A percentile compares a stretch with the other conserved stretches of the same genome.
Conservation (phyloP, 2,113 vertebrate genomes). For the Hepsetus odoe region DNA sequence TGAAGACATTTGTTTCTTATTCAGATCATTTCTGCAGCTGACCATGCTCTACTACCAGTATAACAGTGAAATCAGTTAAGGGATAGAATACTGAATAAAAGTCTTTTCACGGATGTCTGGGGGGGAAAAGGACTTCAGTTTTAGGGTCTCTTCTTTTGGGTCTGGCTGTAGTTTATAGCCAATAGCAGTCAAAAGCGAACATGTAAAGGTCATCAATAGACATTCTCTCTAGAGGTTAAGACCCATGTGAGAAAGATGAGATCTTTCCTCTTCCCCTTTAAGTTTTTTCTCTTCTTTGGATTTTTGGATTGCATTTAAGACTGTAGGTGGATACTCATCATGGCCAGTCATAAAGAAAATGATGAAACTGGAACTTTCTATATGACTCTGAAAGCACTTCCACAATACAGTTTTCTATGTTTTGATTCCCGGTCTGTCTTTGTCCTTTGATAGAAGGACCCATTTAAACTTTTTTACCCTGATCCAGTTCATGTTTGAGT, state of each 20-base stretch:
- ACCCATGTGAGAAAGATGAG: constrained; percentile 9
- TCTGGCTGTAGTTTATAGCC: constrained; percentile 14
- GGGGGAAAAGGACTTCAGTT: background rate
- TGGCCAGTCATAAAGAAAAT: background rate
- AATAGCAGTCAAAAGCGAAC: background rate
- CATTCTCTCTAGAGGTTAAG: constrained; percentile 12
- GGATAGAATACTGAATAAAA: background rate
- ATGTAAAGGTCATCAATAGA: constrained; percentile 2
- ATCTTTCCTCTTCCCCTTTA: background rate
- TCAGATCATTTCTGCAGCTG: constrained; percentile 20
- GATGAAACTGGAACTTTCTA: background rate
- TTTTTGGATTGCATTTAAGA: background rate
- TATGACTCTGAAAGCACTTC: background rate
- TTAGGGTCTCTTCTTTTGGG: constrained; percentile 6
- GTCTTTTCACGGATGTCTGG: constrained; percentile 2
- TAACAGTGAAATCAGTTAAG: constrained; percentile 3
- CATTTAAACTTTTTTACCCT: background rate
- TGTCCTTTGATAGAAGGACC: background rate
- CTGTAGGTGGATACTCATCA: background rate
- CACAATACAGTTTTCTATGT: background rate
- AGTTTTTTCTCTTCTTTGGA: background rate
- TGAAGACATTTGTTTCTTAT: constrained; percentile 24
- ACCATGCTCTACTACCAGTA: constrained; percentile 5
- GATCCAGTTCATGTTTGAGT: constrained; percentile 17
- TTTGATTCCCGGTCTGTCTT: background rate